These are phyloP conservation scores for Mirza zaza DNA, from an alignment of 2,113 vertebrate species.

Conservation along the genomic window DNA sequence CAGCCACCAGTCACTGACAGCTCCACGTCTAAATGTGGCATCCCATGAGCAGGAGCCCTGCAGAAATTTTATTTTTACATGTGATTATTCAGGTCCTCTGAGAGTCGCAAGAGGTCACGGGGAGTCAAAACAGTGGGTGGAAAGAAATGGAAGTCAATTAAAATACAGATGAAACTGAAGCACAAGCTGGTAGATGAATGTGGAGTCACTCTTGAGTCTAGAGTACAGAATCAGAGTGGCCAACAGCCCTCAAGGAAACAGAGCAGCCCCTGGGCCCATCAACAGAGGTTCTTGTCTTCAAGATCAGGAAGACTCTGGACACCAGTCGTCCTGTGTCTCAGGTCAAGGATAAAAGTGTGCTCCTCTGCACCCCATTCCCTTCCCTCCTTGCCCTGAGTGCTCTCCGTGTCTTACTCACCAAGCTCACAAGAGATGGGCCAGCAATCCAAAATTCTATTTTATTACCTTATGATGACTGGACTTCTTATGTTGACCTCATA, in stretches of 20 bases:
- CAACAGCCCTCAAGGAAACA: neutral
- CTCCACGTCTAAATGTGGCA: neutral
- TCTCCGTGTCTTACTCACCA: neutral
- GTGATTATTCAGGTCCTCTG: constrained; percentile 16
- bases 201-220: neutral
- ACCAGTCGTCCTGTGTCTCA: neutral
- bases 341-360: neutral
- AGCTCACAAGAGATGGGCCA: neutral
- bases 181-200: neutral
- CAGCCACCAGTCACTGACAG: neutral
- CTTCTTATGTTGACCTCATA: neutral
- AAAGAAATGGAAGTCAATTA: constrained; percentile 5
- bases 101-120: neutral
- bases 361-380: neutral
- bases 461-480: neutral
- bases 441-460: neutral
- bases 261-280: neutral
- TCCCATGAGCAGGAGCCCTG: neutral
- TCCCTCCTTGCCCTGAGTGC: neutral
- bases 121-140: neutral
- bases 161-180: neutral
- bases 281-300: neutral
- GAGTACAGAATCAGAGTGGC: neutral
- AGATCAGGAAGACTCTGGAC: neutral
- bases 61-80: constrained; percentile 5